Conservation (phyloP, 1,140 invertebrate species). For the Drosophila pandora region DNA sequence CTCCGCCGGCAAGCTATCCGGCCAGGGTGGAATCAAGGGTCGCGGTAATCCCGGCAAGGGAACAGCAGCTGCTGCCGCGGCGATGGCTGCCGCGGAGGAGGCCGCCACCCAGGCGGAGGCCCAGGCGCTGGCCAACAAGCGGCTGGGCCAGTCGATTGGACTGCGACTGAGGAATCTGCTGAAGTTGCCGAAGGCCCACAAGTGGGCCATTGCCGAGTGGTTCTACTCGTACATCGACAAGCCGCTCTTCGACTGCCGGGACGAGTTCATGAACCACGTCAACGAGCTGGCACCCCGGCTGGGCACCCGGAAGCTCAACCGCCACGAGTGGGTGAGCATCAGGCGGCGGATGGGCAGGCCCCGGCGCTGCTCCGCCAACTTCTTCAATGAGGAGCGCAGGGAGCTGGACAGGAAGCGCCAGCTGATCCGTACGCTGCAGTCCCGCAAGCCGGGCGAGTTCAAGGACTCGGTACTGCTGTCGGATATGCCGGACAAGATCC, state of each 20-base stretch:
- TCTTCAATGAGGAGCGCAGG: constrained; percentile 97
- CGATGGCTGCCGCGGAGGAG: constrained; percentile 34
- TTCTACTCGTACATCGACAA: constrained; percentile 99
- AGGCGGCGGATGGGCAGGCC: constrained; percentile 98
- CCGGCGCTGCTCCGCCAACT: constrained; percentile 95
- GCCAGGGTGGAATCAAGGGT: constrained; percentile 2
- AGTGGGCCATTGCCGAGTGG: constrained; percentile 99
- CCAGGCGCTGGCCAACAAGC: constrained; percentile 60
- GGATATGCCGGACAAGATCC: constrained; percentile 98
- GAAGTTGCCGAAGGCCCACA: constrained; percentile 99
- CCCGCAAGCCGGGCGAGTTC: constrained; percentile 91
- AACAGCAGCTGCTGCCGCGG: constrained; percentile 32
- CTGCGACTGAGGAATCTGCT: constrained; percentile 96
- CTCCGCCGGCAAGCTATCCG: constrained; percentile 1
- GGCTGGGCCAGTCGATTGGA: constrained; percentile 94
- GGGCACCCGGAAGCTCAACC: constrained; percentile 92
- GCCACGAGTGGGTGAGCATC: constrained; percentile 98
- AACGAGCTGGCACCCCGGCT: constrained; percentile 97
- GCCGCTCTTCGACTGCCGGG: constrained; percentile 96
- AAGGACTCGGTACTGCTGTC: constrained; percentile 88
- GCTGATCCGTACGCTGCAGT: constrained; percentile 97
- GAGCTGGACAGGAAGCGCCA: constrained; percentile 95
- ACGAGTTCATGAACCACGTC: constrained; percentile 98
- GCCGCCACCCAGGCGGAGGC: constrained; percentile 39
- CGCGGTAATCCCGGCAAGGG: constrained; percentile 18